Percentiles rank a stretch among this genome's conserved stretches.
Evolutionary conservation across 2,888 invertebrate genomes (phyloP).

Genomic region (Drosophila subsilvestris): DNA sequence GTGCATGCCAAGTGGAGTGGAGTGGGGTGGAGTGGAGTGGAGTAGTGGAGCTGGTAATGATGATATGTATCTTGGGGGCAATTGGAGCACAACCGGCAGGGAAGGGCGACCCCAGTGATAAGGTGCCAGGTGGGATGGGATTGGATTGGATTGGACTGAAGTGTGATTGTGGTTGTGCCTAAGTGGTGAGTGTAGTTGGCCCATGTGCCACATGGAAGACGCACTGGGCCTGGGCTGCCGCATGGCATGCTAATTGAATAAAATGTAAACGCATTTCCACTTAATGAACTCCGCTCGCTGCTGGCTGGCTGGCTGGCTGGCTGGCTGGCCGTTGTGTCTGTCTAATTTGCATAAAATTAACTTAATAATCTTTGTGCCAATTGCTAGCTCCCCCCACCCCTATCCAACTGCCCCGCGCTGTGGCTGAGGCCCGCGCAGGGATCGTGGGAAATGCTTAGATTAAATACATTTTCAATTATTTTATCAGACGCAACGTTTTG

Average conservation of each 20-base stretch:
- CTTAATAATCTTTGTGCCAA: constrained; percentile 70
- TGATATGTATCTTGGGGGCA: constrained; percentile 54
- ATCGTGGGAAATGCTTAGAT: constrained; percentile 76
- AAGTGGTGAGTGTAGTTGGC: neutral
- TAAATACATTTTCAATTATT: constrained; percentile 78
- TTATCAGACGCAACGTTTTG: constrained; percentile 68
- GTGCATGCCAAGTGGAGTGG: constrained; percentile 50
- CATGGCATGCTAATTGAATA: constrained; percentile 67
- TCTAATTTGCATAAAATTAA: constrained; percentile 74
- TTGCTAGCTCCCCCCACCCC: constrained; percentile 40
- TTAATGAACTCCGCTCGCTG: constrained; percentile 34
- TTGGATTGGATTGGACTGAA: neutral
- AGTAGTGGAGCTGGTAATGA: constrained; percentile 2
- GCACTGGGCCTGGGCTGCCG: constrained; percentile 36
- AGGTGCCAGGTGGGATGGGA: neutral
- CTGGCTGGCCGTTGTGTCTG: constrained; percentile 29
- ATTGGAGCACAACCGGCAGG: constrained; percentile 69
- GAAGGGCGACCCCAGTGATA: constrained; percentile 22
- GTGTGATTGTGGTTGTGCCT: neutral
- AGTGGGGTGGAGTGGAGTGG: constrained; percentile 7
- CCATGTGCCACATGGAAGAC: constrained; percentile 9
- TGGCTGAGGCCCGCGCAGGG: constrained; percentile 5
- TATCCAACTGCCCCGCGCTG: neutral
- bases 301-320: too few species aligned
- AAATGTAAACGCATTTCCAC: constrained; percentile 53